Percentiles rank a stretch among this genome's conserved stretches.
These are phyloP conservation scores for Hoplodrina blanda DNA, from an alignment of 2,888 invertebrate genomes.

Conservation along the genomic window DNA sequence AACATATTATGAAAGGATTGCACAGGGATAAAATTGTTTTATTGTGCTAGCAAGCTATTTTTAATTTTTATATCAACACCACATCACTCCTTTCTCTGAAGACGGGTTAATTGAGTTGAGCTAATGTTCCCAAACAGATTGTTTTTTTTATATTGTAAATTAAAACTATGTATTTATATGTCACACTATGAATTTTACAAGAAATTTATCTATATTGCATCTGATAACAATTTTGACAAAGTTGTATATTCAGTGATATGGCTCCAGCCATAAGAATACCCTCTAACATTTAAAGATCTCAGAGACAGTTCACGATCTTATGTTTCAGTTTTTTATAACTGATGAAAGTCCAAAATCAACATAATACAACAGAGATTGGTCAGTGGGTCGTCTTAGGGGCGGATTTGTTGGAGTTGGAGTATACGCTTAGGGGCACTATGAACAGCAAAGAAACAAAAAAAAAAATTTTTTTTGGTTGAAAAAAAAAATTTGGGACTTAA, in stretches of 20 bases:
- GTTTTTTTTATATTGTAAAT: background rate
- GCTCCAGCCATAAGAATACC: background rate
- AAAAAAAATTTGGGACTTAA: too few species aligned
- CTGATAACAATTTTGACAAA: background rate
- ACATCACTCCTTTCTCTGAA: background rate
- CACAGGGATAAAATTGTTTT: background rate
- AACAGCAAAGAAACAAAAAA: too few species aligned
- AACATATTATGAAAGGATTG: background rate
- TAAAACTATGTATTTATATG: background rate
- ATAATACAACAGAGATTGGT: background rate
- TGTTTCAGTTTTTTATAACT: background rate
- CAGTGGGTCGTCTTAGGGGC: too few species aligned
- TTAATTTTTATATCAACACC: background rate
- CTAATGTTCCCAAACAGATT: background rate
- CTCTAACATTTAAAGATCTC: background rate
- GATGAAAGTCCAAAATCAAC: slow-evolving; percentile 6
- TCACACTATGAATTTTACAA: background rate
- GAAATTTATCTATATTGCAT: background rate
- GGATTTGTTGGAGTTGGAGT: too few species aligned
- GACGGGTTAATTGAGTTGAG: background rate
- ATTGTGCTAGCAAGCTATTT: background rate
- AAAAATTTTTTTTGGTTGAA: too few species aligned
- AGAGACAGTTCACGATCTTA: background rate
- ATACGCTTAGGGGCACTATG: too few species aligned
- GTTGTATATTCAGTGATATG: background rate